Evolutionary conservation across 2,113 vertebrate genomes (phyloP).

Genomic region (Notarius lentiginosus): DNA sequence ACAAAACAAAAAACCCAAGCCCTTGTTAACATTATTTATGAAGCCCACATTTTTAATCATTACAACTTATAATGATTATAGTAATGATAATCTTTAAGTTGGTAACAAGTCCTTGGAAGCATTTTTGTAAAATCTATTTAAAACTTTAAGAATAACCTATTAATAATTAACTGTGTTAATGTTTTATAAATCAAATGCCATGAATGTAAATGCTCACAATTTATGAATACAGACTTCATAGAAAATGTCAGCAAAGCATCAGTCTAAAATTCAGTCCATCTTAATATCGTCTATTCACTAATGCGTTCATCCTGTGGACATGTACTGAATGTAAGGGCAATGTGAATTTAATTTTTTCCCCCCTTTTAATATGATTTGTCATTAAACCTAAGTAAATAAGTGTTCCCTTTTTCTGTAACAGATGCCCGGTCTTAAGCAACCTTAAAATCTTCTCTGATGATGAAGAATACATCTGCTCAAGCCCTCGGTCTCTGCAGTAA

Average conservation of each 20-base stretch:
- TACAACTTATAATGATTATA: neutral
- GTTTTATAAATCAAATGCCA: neutral
- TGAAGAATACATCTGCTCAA: conserved; percentile 48
- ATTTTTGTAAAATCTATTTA: neutral
- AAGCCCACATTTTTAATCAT: neutral
- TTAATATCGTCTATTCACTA: neutral
- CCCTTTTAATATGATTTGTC: neutral
- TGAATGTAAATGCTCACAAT: neutral
- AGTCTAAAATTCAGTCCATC: neutral
- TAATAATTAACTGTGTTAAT: neutral
- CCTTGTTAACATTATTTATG: neutral
- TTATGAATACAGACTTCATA: neutral
- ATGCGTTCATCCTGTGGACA: neutral
- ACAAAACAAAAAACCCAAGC: too few relatives aligned
- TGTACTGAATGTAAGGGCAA: neutral
- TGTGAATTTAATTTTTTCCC: neutral
- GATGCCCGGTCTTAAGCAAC: conserved; percentile 42
- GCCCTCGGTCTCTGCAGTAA: conserved; percentile 32
- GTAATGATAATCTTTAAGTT: neutral
- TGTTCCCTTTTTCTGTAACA: conserved; percentile 31
- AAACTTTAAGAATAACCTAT: neutral
- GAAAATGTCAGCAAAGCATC: neutral
- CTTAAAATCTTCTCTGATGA: conserved; percentile 38
- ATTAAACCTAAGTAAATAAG: conserved; percentile 18
- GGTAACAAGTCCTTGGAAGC: neutral